Conservation (phyloP, 2,888 invertebrate genomes). For the Leptopilina myrica region DNA sequence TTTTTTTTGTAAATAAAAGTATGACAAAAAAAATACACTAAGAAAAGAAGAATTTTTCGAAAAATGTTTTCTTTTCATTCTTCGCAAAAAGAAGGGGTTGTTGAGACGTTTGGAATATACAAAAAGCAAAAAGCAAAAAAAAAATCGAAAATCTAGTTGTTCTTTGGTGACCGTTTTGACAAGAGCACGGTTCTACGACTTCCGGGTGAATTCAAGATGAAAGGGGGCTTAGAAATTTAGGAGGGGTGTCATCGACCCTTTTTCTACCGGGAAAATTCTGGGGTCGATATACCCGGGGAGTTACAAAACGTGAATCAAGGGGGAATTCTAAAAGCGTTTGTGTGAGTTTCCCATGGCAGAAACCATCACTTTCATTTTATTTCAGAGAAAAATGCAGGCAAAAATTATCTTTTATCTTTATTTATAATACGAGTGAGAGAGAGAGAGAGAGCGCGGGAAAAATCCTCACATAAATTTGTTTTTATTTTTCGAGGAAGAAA, state of each 20-base stretch:
- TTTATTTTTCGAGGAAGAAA: too few relatives aligned
- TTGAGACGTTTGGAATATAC: neutral
- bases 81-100: neutral
- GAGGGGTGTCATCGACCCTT: slow-evolving; percentile 41
- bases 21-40: too few relatives aligned
- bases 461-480: too few relatives aligned
- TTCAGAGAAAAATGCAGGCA: neutral
- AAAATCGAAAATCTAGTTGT: neutral
- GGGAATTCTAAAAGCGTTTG: slow-evolving; percentile 28
- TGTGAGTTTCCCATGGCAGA: slow-evolving; percentile 30
- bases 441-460: too few relatives aligned
- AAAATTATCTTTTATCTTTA: too few relatives aligned
- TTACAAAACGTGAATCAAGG: slow-evolving; percentile 34
- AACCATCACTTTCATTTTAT: slow-evolving; percentile 22
- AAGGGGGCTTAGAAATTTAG: slow-evolving; percentile 30
- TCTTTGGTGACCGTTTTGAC: slow-evolving; percentile 30
- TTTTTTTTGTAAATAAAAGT: too few relatives aligned
- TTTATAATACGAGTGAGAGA: too few relatives aligned
- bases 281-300: slow-evolving; percentile 22
- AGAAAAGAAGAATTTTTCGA: too few relatives aligned
- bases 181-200: slow-evolving; percentile 28
- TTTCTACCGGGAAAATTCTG: slow-evolving; percentile 32
- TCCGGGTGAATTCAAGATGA: slow-evolving; percentile 35
- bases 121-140: neutral
- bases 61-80: too few relatives aligned